A percentile compares a stretch with the other conserved stretches of the same genome.
These are phyloP conservation scores for Molanna angustata DNA, from an alignment of 2,888 invertebrate species.

Conservation along the genomic window DNA sequence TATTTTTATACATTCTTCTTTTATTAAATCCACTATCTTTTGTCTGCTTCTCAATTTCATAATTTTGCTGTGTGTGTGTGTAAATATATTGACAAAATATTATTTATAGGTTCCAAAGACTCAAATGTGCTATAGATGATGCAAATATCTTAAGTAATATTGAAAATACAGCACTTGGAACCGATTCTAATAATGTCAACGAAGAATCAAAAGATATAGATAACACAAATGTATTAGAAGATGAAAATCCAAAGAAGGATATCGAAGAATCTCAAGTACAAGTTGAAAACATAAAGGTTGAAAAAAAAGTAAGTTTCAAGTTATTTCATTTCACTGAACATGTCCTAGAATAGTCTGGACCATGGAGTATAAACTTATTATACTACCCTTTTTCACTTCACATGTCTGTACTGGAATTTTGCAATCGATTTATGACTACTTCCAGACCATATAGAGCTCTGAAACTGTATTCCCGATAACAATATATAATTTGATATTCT, in stretches of 20 bases:
- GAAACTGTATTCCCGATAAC: too few species aligned
- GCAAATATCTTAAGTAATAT: slow-evolving; percentile 42
- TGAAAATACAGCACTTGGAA: slow-evolving; percentile 42
- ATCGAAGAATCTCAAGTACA: slow-evolving; percentile 24
- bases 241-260: slow-evolving; percentile 15
- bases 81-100: background rate
- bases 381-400: too few species aligned
- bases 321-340: too few species aligned
- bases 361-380: too few species aligned
- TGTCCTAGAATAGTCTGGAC: too few species aligned
- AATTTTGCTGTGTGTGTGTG: background rate
- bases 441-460: too few species aligned
- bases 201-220: slow-evolving; percentile 40
- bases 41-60: too few species aligned
- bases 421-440: too few species aligned
- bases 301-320: slow-evolving; percentile 21
- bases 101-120: slow-evolving; percentile 51
- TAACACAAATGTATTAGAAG: background rate
- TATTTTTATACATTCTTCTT: too few species aligned
- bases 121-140: slow-evolving; percentile 47
- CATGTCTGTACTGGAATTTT: too few species aligned
- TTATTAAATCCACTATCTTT: too few species aligned
- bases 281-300: slow-evolving; percentile 18
- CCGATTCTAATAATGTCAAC: slow-evolving; percentile 37
- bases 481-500: too few species aligned